These are phyloP conservation scores for Notothenia coriiceps DNA, from an alignment of 2,113 vertebrate genomes.

Conservation along the genomic window DNA sequence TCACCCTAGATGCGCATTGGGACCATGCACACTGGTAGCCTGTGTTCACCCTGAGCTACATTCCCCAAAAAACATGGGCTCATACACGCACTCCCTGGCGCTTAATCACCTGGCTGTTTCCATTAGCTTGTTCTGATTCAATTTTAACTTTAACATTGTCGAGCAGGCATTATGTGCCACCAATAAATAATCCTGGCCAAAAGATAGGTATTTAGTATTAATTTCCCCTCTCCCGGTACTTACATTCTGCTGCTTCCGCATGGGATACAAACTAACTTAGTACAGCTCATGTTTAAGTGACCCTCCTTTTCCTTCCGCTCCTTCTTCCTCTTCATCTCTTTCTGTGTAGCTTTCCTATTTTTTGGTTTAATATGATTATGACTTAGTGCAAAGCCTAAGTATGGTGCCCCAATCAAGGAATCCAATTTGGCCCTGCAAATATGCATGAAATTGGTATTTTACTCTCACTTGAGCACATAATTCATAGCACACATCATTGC, in stretches of 20 bases:
- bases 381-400: conserved; percentile 46
- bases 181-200: neutral
- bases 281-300: conserved; percentile 16
- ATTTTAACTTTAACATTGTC: neutral
- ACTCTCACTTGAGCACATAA: conserved; percentile 39
- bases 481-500: conserved; percentile 1
- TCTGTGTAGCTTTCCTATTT: conserved; percentile 26
- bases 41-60: neutral
- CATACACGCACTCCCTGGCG: neutral
- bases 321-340: neutral
- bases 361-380: conserved; percentile 56
- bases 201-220: too few species aligned
- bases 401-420: conserved; percentile 58
- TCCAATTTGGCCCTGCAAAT: conserved; percentile 69
- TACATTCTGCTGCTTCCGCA: neutral
- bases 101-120: neutral
- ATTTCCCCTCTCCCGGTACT: neutral
- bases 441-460: conserved; percentile 75
- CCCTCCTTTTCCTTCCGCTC: neutral
- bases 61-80: conserved; percentile 4
- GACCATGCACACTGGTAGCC: neutral
- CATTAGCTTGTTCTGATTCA: neutral
- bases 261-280: conserved; percentile 16
- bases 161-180: neutral
- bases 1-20: conserved; percentile 4